Percentiles rank a stretch among this genome's conserved stretches.
Evolutionary conservation across 2,113 vertebrate species (phyloP).

Genomic region (Heptranchias perlo): DNA sequence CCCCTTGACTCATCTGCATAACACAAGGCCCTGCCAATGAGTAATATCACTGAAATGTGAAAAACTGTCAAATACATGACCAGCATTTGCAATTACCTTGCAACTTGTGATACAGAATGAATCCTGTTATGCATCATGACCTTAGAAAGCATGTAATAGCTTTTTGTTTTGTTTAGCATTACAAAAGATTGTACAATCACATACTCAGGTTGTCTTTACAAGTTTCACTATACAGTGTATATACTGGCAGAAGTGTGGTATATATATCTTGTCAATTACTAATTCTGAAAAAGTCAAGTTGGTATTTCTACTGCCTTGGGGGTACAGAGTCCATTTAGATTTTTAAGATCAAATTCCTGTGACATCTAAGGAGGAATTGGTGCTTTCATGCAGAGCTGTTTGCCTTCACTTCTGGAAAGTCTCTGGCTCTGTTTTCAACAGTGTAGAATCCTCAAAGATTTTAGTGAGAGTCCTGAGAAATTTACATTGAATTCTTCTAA

Average conservation of each 20-base stretch:
- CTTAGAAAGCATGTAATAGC: background rate
- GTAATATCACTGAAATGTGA: background rate
- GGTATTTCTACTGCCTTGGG: background rate
- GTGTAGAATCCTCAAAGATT: background rate
- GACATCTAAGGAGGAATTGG: background rate
- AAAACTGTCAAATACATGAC: background rate
- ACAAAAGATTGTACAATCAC: background rate
- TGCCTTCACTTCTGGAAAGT: background rate
- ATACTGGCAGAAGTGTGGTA: background rate
- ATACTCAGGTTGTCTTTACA: no score
- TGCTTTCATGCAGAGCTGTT: no score
- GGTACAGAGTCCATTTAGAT: background rate
- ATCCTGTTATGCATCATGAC: background rate
- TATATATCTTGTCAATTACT: background rate
- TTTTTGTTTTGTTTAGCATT: background rate
- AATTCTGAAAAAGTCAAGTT: background rate
- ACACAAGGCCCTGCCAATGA: background rate
- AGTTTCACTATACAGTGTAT: background rate
- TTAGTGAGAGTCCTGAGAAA: background rate
- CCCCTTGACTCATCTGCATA: background rate
- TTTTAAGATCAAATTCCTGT: background rate
- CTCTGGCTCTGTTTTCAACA: background rate
- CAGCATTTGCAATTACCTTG: background rate
- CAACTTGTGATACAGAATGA: background rate
- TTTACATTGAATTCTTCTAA: background rate